phyloP scores from a whole-genome alignment of 37 sponge, comb jelly and placozoan species.

The Hormiphora californensis region DNA sequence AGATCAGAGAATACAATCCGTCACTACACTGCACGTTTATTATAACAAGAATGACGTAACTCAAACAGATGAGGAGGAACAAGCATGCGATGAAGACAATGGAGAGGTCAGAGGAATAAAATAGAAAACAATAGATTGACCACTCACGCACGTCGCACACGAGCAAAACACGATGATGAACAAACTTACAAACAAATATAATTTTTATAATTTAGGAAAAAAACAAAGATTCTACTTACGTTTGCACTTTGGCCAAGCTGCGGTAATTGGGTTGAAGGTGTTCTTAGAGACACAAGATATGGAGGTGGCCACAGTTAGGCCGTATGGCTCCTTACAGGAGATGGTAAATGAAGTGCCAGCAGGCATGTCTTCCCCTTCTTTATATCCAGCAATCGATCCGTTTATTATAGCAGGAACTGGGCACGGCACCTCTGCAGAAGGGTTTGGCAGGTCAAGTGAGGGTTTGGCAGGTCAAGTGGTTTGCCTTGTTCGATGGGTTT shows the following conservation, averaged over 20 bases:
- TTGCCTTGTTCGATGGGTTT: background rate
- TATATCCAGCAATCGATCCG: background rate
- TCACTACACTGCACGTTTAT: no score
- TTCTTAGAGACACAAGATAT: background rate
- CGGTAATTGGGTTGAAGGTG: constrained; percentile 8
- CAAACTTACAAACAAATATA: no score
- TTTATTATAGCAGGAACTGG: background rate
- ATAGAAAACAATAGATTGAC: no score
- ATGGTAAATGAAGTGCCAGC: background rate
- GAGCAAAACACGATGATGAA: no score
- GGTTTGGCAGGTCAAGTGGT: background rate
- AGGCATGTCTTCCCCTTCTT: background rate
- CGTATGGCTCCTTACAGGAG: background rate
- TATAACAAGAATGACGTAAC: no score
- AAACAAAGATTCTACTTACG: no score
- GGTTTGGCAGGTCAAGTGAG: background rate
- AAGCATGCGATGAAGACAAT: no score
- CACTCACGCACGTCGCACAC: no score
- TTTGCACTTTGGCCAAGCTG: background rate
- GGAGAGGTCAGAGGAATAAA: no score
- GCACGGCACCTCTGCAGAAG: background rate
- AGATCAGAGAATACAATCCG: no score
- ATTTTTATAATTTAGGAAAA: no score
- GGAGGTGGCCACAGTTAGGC: background rate
- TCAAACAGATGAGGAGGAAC: no score